A percentile compares a stretch with the other conserved stretches of the same genome.
Evolutionary conservation across 2,797 vertebrate genomes (phyloP).

Genomic region (Rousettus madagascariensis): DNA sequence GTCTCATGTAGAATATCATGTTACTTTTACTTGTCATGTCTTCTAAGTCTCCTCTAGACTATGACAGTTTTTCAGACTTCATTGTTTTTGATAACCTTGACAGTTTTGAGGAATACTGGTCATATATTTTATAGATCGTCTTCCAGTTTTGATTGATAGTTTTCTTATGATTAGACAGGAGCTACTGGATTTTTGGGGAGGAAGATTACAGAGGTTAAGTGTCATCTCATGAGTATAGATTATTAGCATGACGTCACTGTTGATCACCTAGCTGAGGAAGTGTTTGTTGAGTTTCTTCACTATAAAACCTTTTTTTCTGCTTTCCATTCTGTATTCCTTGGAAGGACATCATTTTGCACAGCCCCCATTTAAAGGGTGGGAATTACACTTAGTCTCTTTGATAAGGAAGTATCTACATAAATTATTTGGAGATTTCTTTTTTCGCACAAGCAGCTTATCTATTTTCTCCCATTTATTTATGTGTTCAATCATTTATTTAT

Average conservation of each 20-base stretch:
- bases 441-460: background rate
- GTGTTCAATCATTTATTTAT: background rate
- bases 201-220: background rate
- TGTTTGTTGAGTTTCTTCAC: background rate
- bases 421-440: background rate
- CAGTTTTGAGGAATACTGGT: background rate
- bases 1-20: background rate
- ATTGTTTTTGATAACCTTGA: background rate
- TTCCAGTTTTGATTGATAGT: background rate
- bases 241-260: background rate
- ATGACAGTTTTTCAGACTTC: background rate
- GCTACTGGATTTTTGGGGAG: background rate
- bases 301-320: background rate
- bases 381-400: background rate
- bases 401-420: background rate
- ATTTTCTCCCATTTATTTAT: background rate
- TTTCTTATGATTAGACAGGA: background rate
- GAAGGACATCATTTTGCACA: background rate
- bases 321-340: background rate
- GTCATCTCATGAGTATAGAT: background rate
- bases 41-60: background rate
- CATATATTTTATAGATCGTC: background rate
- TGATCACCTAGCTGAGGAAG: background rate
- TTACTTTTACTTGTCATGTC: background rate
- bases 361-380: background rate